Base-by-base conservation (phyloP, 2,797 vertebrate genomes). In the Aplochiton taeniatus region DNA sequence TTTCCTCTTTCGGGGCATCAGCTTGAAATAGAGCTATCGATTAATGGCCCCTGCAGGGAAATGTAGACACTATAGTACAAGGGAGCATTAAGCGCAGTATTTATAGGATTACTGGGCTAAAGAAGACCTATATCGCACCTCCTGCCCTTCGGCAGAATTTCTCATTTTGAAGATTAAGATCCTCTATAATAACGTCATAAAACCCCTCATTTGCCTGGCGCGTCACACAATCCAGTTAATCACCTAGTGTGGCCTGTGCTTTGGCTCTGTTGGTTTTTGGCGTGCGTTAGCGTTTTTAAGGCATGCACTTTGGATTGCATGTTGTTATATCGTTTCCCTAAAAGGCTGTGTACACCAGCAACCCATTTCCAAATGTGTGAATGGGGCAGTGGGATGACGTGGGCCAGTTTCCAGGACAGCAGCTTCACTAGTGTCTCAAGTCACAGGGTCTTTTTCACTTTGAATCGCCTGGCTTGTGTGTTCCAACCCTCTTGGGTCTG, bases 1-100 rank as follows among this genome's bases (percentile, higher is more conserved):
- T 76, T 66, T 83, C 71, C 70, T 76, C 70, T 75, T 78, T 61
- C 56, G 77, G 61, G 73, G 68, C 81, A 65, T 75, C 73, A 57
- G 79, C 86, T 85, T 53, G 68, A 61, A 87, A 87, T 88, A 80
- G 85, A 86, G 62, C 42, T 60, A 79, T 88, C 56, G 87, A 91
- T 92, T 88, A 76, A 85, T 76, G 64, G 80, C 78, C 68, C 70
- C 67, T 73, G 70, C 68, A 58, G 67, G 72, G 78, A 83, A 86
- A 72, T 58, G 45, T 75, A 86, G 67, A 83, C 71, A 67, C 70
- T 68, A 47, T 78, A 83, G 58, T 76, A 81, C 76, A n/a, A 69
- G 55, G 64, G 76, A 70, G 62, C 66, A 55, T 73, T 68, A 78
- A 9, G 0, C 67, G 13, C 45, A 14, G 61, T 83, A 83, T 87